Evolutionary conservation across 2,888 invertebrate species (phyloP).

Genomic region (Dolichomitus sp.): DNA sequence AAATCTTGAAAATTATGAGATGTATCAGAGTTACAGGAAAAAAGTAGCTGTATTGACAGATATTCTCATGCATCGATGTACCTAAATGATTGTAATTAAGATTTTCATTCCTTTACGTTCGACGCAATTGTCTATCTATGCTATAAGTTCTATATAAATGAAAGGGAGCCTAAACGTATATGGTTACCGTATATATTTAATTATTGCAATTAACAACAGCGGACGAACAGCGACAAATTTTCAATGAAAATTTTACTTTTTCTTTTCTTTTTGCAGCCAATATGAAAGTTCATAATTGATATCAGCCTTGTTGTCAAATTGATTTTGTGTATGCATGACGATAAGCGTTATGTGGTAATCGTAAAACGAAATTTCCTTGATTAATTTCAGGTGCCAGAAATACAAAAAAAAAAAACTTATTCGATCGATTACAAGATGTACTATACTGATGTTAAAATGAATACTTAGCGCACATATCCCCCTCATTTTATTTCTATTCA

Average conservation of each 20-base stretch:
- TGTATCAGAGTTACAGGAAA: too few species aligned
- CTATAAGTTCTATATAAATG: constrained; percentile 43
- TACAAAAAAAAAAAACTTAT: constrained; percentile 8
- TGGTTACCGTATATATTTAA: constrained; percentile 51
- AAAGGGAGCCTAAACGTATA: constrained; percentile 40
- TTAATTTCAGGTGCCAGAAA: constrained; percentile 25
- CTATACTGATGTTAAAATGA: constrained; percentile 56
- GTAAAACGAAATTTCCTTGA: constrained; percentile 23
- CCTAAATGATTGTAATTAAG: constrained; percentile 64
- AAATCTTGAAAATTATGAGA: too few species aligned
- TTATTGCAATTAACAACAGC: constrained; percentile 24
- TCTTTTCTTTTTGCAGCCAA: constrained; percentile 4
- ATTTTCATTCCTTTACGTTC: constrained; percentile 40
- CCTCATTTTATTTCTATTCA: constrained; percentile 58
- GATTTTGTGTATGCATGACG: constrained; percentile 4
- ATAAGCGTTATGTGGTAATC: neutral
- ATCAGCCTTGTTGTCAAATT: constrained; percentile 15
- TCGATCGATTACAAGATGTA: constrained; percentile 52
- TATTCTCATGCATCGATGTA: constrained; percentile 54
- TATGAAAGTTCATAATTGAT: constrained; percentile 17
- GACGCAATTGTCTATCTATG: constrained; percentile 38
- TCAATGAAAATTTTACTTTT: neutral
- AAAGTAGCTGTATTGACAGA: too few species aligned
- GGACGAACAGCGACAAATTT: constrained; percentile 28
- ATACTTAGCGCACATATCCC: constrained; percentile 66